Base-by-base conservation (phyloP, 2,888 invertebrate species). In the Helicoverpa assulta region DNA sequence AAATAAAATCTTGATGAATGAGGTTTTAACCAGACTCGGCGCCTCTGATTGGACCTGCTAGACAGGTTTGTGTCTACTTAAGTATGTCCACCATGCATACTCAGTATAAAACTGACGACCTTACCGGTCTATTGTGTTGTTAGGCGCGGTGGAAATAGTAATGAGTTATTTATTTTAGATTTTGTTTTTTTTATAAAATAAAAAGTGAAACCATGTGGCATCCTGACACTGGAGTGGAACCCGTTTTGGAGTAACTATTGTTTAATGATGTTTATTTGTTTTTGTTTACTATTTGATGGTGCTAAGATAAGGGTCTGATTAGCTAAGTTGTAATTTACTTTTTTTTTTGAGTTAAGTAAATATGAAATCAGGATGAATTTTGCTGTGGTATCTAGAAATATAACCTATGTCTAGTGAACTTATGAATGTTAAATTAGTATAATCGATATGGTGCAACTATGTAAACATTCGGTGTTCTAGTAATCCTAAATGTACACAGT, bases 211-310 rank as follows among this genome's bases (percentile, higher is more conserved):
- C 58, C 50, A 91, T 90, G 90, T 91, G 91, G 91, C 83, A 82
- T 33, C 77, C 84, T 10, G 67, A 76, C 29, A 86, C 85, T 64
- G 87, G 88, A 73, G 76, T 89, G 53, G 85, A 86, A 33, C 58
- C 71, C 3, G 78, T 91, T 50, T 64, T 89, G 19, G 72, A 82
- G 92, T 92, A 81, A 92, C 91, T 90, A 85, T n/a, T 12, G 12
- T 47, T 21, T 43, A 43, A 2, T 8, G 43, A 21, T 67, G 21
- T 70, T 61, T 58, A 18, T 59, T 63, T 43, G 10, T 5, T 10
- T 12, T 21, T 0, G 8, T 51, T 62, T 52, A n/a, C 33, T 37
- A 64, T 62, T 7, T 55, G 40, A 26, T 26, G 26, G 26, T 26
- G 26, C 26, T 26, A 26, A 26, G 26, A 3, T 40, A 14, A 14